phyloP scores from a whole-genome alignment of 2,113 vertebrate species.

The Pseudorectes ferrugineus region DNA sequence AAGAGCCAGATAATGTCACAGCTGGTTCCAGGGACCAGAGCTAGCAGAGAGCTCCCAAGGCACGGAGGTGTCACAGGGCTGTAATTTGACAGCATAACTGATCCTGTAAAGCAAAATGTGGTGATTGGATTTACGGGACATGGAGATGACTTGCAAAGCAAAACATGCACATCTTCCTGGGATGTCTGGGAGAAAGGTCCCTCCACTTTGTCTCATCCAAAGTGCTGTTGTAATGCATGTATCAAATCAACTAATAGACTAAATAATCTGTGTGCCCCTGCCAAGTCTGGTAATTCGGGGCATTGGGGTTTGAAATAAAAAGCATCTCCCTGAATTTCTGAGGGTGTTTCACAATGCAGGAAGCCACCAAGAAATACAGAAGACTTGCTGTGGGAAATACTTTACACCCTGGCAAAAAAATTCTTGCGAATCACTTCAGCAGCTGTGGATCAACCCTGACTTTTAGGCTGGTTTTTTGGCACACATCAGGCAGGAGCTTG shows the following conservation, averaged over 20 bases:
- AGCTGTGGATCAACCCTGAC: background rate
- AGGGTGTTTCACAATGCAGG: background rate
- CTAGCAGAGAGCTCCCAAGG: background rate
- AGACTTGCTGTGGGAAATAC: background rate
- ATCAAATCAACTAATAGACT: background rate
- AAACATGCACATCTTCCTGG: background rate
- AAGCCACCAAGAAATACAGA: background rate
- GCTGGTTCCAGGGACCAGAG: background rate
- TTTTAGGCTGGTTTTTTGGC: background rate
- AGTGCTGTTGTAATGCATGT: background rate
- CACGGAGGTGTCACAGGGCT: background rate
- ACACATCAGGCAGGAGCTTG: background rate
- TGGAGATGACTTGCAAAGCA: background rate
- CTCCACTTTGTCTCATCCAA: background rate
- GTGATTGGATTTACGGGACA: background rate
- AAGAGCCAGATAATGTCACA: background rate
- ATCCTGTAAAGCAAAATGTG: background rate
- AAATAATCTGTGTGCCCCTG: background rate
- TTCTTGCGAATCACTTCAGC: background rate
- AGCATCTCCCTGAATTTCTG: background rate
- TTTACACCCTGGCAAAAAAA: background rate
- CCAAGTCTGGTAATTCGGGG: rapidly evolving
- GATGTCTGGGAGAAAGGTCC: background rate
- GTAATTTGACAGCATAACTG: background rate
- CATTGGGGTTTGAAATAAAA: background rate